phyloP scores from a whole-genome alignment of 1,140 invertebrate species.

The Drosophila sproati region DNA sequence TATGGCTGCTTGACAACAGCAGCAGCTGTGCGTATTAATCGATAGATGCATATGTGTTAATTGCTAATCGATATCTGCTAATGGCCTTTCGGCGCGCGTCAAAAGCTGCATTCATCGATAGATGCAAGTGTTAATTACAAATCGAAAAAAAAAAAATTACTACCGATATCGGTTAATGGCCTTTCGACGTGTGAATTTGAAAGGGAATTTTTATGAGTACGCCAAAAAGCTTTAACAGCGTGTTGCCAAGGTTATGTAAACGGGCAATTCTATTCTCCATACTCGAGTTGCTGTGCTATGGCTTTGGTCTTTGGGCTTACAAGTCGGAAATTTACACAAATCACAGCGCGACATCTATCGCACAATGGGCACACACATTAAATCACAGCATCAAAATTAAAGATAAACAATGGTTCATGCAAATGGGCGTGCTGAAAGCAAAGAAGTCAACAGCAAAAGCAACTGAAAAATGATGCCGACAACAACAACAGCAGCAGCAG shows the following conservation, averaged over 20 bases:
- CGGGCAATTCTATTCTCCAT: constrained; percentile 51
- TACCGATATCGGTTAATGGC: constrained; percentile 30
- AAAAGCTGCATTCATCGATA: constrained; percentile 20
- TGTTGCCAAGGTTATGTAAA: constrained; percentile 65
- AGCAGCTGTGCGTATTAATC: constrained; percentile 22
- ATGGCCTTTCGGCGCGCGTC: constrained; percentile 17
- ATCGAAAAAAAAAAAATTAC: constrained; percentile 1
- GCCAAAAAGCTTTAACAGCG: constrained; percentile 52
- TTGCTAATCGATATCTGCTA: constrained; percentile 26
- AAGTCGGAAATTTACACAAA: constrained; percentile 76
- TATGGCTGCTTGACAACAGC: not conserved
- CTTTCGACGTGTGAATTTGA: constrained; percentile 28
- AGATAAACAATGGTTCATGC: constrained; percentile 45
- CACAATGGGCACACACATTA: constrained; percentile 42
- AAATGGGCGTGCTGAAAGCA: constrained; percentile 40
- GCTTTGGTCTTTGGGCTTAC: constrained; percentile 14
- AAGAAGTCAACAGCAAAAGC: constrained; percentile 31
- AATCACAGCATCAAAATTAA: constrained; percentile 45
- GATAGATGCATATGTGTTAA: constrained; percentile 3
- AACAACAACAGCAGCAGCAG: constrained; percentile 25
- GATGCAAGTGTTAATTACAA: not conserved
- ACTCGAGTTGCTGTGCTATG: constrained; percentile 8
- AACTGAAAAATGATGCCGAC: constrained; percentile 24
- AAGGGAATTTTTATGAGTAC: constrained; percentile 17
- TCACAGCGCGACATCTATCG: constrained; percentile 35